These are phyloP conservation scores for Chamaea fasciata DNA, from an alignment of 2,113 vertebrate species.

Conservation along the genomic window DNA sequence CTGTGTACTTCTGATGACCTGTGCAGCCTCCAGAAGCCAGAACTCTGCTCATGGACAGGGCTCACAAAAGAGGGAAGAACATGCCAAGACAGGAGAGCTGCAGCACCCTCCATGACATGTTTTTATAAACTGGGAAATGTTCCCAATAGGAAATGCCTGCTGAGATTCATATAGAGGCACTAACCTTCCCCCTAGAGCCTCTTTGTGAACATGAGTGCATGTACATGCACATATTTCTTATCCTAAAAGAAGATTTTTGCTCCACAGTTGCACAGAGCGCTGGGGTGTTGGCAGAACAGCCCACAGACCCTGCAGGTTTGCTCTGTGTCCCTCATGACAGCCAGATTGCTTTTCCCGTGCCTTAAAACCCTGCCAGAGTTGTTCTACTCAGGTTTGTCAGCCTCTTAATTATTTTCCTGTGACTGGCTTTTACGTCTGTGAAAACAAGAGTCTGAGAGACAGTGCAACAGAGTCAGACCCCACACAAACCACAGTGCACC, in stretches of 20 bases:
- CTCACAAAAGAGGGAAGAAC: background rate
- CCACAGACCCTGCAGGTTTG: background rate
- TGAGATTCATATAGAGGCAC: background rate
- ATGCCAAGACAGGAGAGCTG: background rate
- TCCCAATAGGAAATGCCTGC: slow-evolving; percentile 25
- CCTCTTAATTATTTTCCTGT: background rate
- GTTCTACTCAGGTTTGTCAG: background rate
- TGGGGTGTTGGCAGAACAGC: background rate
- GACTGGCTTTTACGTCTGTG: background rate
- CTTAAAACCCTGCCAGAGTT: background rate
- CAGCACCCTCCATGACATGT: background rate
- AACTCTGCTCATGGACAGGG: background rate
- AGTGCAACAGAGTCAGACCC: background rate
- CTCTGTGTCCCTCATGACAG: background rate
- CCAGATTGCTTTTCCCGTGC: background rate
- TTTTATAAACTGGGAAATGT: background rate
- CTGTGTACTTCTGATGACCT: background rate
- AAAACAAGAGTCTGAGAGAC: background rate
- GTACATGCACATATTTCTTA: background rate
- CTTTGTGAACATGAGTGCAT: background rate
- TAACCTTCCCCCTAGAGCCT: background rate
- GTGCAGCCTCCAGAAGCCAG: background rate
- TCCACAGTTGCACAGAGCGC: background rate
- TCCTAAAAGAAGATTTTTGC: background rate
- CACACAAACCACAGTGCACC: background rate